Conservation (phyloP, 1,140 invertebrate species). For the Vanessa atalanta region DNA sequence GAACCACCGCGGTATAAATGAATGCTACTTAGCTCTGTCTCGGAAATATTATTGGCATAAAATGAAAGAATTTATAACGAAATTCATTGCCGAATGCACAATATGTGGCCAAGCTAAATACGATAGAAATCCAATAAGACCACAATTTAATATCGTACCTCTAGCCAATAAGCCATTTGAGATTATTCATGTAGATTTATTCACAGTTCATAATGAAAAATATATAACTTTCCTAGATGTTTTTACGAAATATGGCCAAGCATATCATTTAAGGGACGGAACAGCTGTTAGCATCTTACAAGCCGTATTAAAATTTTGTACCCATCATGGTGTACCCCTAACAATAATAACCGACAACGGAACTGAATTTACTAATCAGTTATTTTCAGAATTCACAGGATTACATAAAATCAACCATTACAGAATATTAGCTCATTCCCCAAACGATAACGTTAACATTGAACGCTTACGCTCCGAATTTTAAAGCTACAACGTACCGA, state of each 20-base stretch:
- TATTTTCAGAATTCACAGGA: conserved; percentile 11
- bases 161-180: conserved; percentile 16
- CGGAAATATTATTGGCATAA: conserved; percentile 34
- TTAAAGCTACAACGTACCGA: conserved; percentile 38
- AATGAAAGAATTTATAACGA: conserved; percentile 27
- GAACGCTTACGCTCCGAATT: conserved; percentile 42
- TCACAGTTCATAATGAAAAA: conserved; percentile 18
- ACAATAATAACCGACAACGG: conserved; percentile 35
- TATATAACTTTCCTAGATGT: conserved; percentile 27
- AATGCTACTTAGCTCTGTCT: conserved; percentile 22
- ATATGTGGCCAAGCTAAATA: background rate
- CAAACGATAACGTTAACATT: conserved; percentile 35
- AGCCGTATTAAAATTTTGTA: conserved; percentile 32
- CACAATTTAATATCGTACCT: conserved; percentile 16
- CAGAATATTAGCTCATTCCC: conserved; percentile 32
- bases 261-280: conserved; percentile 35
- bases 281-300: conserved; percentile 37
- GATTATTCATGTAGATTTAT: background rate
- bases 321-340: conserved; percentile 35
- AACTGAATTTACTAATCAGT: conserved; percentile 20
- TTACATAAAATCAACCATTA: conserved; percentile 39
- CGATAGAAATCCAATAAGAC: conserved; percentile 15
- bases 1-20: conserved; percentile 24
- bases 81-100: conserved; percentile 22
- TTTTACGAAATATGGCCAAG: conserved; percentile 34